phyloP scores from a whole-genome alignment of 2,113 vertebrate species.

The Cyprinus carpio region DNA sequence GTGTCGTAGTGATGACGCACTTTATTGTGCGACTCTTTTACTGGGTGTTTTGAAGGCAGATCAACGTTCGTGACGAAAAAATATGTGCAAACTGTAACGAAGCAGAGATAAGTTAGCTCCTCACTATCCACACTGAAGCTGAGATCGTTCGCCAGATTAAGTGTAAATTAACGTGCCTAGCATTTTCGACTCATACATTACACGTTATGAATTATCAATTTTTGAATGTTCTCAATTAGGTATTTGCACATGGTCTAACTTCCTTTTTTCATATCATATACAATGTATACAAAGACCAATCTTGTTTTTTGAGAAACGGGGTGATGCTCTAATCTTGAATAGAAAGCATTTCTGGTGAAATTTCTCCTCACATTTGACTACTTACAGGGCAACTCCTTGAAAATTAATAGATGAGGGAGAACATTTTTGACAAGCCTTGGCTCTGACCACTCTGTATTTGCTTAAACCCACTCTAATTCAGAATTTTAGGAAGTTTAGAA shows the following conservation, averaged over 20 bases:
- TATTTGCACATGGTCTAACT: not conserved
- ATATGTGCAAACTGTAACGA: too few species aligned
- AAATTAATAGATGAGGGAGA: not conserved
- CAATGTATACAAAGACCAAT: too few species aligned
- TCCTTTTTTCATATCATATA: not conserved
- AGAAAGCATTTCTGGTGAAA: not conserved
- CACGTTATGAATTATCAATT: not conserved
- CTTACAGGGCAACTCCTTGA: not conserved
- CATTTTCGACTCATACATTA: too few species aligned
- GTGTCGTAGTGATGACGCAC: too few species aligned
- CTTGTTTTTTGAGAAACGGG: not conserved
- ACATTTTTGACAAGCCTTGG: not conserved
- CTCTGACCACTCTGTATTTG: not conserved
- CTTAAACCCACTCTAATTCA: not conserved
- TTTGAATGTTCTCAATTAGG: not conserved
- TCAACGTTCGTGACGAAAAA: too few species aligned
- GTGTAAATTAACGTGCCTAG: too few species aligned
- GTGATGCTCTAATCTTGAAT: conserved; percentile 3
- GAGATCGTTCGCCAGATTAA: too few species aligned
- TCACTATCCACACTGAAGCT: too few species aligned
- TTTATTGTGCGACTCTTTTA: too few species aligned
- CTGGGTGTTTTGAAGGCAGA: too few species aligned
- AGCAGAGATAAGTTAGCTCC: too few species aligned
- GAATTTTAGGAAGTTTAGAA: conserved; percentile 6
- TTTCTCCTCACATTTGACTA: conserved; percentile 12